A percentile compares a stretch with the other conserved stretches of the same genome.
phyloP scores from a whole-genome alignment of 2,888 invertebrate genomes.

The Palloptera scutellata region DNA sequence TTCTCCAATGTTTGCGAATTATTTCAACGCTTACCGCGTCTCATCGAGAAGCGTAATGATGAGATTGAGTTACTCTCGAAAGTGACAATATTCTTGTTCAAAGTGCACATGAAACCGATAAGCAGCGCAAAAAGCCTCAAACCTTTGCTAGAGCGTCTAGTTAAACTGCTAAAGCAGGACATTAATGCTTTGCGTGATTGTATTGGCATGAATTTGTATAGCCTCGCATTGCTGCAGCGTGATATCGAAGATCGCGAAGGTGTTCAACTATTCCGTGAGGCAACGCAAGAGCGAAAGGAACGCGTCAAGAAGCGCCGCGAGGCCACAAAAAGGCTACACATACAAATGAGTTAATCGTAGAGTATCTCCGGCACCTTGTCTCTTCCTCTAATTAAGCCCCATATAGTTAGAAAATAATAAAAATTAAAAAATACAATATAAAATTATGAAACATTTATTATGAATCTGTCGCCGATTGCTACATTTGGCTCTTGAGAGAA shows the following conservation, averaged over 20 bases:
- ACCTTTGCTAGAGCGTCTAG: constrained; percentile 52
- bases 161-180: constrained; percentile 50
- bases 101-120: constrained; percentile 81
- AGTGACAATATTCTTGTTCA: constrained; percentile 78
- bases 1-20: constrained; percentile 83
- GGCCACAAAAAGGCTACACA: constrained; percentile 51
- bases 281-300: constrained; percentile 70
- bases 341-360: constrained; percentile 48
- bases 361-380: background rate
- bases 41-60: constrained; percentile 73
- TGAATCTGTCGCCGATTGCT: constrained; percentile 19
- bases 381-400: background rate
- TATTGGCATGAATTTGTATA: constrained; percentile 86
- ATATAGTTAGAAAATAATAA: constrained; percentile 4
- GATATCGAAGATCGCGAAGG: constrained; percentile 79
- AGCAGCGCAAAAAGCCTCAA: constrained; percentile 75
- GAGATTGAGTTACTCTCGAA: constrained; percentile 80
- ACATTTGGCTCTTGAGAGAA: background rate
- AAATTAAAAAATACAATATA: constrained; percentile 30
- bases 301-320: constrained; percentile 67
- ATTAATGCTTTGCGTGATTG: constrained; percentile 71
- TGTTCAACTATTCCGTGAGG: constrained; percentile 81
- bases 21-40: constrained; percentile 73
- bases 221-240: constrained; percentile 77
- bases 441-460: constrained; percentile 39